These are phyloP conservation scores for Heliconius erato DNA, from an alignment of 2,888 invertebrate genomes.

Conservation along the genomic window DNA sequence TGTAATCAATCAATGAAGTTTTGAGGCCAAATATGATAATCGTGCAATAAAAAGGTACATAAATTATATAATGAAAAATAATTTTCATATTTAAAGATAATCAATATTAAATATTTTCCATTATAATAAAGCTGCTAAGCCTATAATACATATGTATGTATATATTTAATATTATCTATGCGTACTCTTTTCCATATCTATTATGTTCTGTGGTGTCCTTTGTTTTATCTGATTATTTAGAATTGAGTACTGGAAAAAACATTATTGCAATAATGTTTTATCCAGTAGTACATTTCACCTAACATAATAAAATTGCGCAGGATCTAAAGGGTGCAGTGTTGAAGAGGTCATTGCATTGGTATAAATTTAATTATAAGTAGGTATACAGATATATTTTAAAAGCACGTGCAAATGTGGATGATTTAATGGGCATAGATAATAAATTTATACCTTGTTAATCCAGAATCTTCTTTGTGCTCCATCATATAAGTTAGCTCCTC, in stretches of 20 bases:
- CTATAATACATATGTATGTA: background rate
- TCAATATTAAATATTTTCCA: background rate
- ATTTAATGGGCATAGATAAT: background rate
- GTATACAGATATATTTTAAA: slow-evolving; percentile 13
- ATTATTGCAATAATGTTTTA: background rate
- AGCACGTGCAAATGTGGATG: slow-evolving; percentile 24
- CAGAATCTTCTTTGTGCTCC: slow-evolving; percentile 67
- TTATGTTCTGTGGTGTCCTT: background rate
- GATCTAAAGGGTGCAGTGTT: slow-evolving; percentile 44
- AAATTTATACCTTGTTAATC: slow-evolving; percentile 71
- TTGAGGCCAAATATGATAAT: slow-evolving; percentile 14
- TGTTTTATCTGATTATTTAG: background rate
- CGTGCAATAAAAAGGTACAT: slow-evolving; percentile 24
- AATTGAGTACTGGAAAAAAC: background rate
- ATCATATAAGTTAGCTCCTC: slow-evolving; percentile 75
- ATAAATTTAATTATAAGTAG: slow-evolving; percentile 13
- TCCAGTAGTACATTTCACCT: background rate
- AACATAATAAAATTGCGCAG: slow-evolving; percentile 11
- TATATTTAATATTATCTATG: background rate
- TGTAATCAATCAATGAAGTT: slow-evolving; percentile 3
- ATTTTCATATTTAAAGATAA: background rate
- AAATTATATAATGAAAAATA: background rate
- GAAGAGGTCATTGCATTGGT: slow-evolving; percentile 54
- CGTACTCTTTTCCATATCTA: slow-evolving; percentile 16
- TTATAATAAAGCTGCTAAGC: background rate